A percentile compares a stretch with the other conserved stretches of the same genome.
Evolutionary conservation across 1,140 invertebrate species (phyloP).

Genomic region (Aphidius ervi): DNA sequence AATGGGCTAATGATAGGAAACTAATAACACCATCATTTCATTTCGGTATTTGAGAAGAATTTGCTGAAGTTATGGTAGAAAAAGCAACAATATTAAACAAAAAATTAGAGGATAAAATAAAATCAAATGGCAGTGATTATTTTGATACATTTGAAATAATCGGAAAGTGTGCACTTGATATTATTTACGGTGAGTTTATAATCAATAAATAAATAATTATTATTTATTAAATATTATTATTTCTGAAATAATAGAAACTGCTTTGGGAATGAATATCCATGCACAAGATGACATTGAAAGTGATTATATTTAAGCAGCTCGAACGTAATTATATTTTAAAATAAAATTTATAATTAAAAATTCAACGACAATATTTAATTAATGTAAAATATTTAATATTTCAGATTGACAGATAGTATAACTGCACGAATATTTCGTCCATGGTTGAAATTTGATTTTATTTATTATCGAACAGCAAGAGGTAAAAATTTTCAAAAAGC

Average conservation of each 20-base stretch:
- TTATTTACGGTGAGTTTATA: conserved; percentile 61
- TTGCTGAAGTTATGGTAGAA: conserved; percentile 68
- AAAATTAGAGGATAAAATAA: conserved; percentile 37
- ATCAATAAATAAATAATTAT: too few relatives aligned
- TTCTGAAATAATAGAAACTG: conserved; percentile 52
- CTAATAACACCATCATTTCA: conserved; percentile 81
- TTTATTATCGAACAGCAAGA: conserved; percentile 31
- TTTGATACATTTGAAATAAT: conserved; percentile 62
- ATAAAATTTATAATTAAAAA: neutral
- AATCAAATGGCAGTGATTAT: conserved; percentile 39
- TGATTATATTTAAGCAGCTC: conserved; percentile 58
- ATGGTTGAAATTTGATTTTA: conserved; percentile 34
- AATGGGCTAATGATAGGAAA: conserved; percentile 74
- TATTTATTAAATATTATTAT: too few relatives aligned
- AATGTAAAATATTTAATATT: conserved; percentile 17
- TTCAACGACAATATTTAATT: conserved; percentile 16
- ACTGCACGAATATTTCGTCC: conserved; percentile 32
- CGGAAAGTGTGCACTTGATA: conserved; percentile 66
- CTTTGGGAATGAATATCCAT: conserved; percentile 66
- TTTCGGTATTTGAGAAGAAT: conserved; percentile 76
- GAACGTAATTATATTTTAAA: too few relatives aligned
- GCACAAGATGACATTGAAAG: conserved; percentile 58
- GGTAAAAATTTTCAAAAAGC: conserved; percentile 33
- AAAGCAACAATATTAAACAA: conserved; percentile 61
- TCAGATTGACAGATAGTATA: conserved; percentile 32